Evolutionary conservation across 2,888 invertebrate species (phyloP).

Genomic region (Tillus elongatus): DNA sequence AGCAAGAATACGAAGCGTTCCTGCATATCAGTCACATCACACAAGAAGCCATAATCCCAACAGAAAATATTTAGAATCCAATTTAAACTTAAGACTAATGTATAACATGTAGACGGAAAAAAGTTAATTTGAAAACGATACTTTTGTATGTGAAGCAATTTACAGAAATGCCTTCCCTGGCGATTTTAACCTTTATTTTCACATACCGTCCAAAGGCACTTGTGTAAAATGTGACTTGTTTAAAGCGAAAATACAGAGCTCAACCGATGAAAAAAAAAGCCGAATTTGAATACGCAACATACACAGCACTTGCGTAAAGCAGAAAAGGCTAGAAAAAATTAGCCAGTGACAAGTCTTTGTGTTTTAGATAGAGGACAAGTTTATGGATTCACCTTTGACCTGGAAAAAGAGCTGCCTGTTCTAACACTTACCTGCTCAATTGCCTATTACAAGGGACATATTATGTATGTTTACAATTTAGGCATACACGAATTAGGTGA

Average conservation of each 20-base stretch:
- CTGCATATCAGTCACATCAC: slow-evolving; percentile 13
- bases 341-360: slow-evolving; percentile 7
- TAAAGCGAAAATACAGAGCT: slow-evolving; percentile 4
- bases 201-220: slow-evolving; percentile 18
- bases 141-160: slow-evolving; percentile 14
- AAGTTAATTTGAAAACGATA: slow-evolving; percentile 8
- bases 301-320: slow-evolving; percentile 13
- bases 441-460: slow-evolving; percentile 28
- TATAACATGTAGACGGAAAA: slow-evolving; percentile 13
- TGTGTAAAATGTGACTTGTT: slow-evolving; percentile 18
- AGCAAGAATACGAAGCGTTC: no score
- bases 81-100: slow-evolving; percentile 16
- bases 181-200: slow-evolving; percentile 19
- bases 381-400: slow-evolving; percentile 15
- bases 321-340: slow-evolving; percentile 12
- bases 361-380: slow-evolving; percentile 1
- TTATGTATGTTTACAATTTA: slow-evolving; percentile 10
- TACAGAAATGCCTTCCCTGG: slow-evolving; percentile 19
- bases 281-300: slow-evolving; percentile 8
- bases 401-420: slow-evolving; percentile 17
- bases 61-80: slow-evolving; percentile 14
- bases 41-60: slow-evolving; percentile 15
- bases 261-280: slow-evolving; percentile 7
- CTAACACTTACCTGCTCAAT: slow-evolving; percentile 24
- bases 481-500: slow-evolving; percentile 22